Base-by-base conservation (phyloP, 2,888 invertebrate species). In the Eledone cirrhosa region DNA sequence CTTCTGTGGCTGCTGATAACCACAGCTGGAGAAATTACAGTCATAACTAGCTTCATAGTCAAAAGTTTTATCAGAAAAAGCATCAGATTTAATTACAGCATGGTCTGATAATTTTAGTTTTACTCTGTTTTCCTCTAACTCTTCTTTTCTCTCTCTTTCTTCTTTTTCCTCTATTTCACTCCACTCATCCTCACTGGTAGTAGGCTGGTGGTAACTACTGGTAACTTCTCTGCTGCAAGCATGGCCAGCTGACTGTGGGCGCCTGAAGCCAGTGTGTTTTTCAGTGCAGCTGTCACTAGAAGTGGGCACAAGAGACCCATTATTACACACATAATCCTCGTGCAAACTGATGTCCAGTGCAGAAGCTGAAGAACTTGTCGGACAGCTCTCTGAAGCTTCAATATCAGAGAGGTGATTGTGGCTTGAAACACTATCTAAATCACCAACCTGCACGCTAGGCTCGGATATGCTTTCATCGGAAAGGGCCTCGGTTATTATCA, bases 281-380 rank as follows among this genome's bases (percentile, higher is more conserved):
- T 41, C 41, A 11, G 41, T 41, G 41, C 3, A 41, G 41, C 11
- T 41, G 41, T 41, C 41, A 41, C 41, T 24, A 72, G 22, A 72
- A 72, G 22, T 31, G 72, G 19, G 29, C 33, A 72, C 72, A 13
- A 33, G 33, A 72, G 41, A 31, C 14, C 72, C 33, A 31, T 72
- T 41, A 33, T 67, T 33, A 29, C 8, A n/a, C 22, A 72, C 33
- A 72, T 72, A 72, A 19, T 72, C 72, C 7, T 72, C 72, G 22
- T 72, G 72, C 13, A 72, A 41, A 41, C 72, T 72, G 33, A 72
- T 72, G 72, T 72, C 72, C 72, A 72, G 72, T 29, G 72, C 31
- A 3, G 72, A 72, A 41, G 72, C 41, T 31, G 72, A 72, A 41
- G 41, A 41, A 41, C 41, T 41, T 8, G 41, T 41, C 11, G 5